Percentiles rank a stretch among this genome's conserved stretches.
Conservation (phyloP, 1,140 invertebrate genomes). For the Aporrectodea caliginosa region DNA sequence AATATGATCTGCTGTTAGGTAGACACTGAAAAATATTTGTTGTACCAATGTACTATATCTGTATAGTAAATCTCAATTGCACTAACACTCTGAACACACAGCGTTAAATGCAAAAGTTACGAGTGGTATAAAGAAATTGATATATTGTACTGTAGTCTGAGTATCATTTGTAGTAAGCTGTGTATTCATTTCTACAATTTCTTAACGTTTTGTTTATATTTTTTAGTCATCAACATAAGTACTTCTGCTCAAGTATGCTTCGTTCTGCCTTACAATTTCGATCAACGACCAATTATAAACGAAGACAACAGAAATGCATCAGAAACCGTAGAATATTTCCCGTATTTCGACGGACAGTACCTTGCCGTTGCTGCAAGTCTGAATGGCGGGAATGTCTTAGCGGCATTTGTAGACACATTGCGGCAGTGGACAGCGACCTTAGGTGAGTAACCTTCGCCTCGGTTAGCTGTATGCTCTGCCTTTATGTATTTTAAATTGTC, state of each 20-base stretch:
- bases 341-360: slow-evolving; percentile 72
- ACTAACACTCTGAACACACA: too few relatives aligned
- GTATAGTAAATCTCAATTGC: too few relatives aligned
- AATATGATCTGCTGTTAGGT: too few relatives aligned
- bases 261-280: slow-evolving; percentile 57
- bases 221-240: slow-evolving; percentile 77
- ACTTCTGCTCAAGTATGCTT: slow-evolving; percentile 81
- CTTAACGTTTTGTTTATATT: slow-evolving; percentile 7
- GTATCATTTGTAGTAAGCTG: too few relatives aligned
- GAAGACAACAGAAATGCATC: slow-evolving; percentile 27
- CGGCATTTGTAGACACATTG: slow-evolving; percentile 75
- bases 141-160: too few relatives aligned
- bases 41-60: too few relatives aligned
- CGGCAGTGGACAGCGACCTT: slow-evolving; percentile 75
- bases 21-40: too few relatives aligned
- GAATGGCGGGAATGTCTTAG: slow-evolving; percentile 81
- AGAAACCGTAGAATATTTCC: slow-evolving; percentile 67
- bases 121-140: too few relatives aligned
- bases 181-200: too few relatives aligned
- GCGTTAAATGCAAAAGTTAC: too few relatives aligned
- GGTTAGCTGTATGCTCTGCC: neutral
- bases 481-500: neutral
- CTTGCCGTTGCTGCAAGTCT: slow-evolving; percentile 78
- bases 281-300: slow-evolving; percentile 8
- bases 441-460: slow-evolving; percentile 53